A percentile compares a stretch with the other conserved stretches of the same genome.
These are phyloP conservation scores for Lasioglossum malachurum DNA, from an alignment of 2,888 invertebrate species.

Conservation along the genomic window DNA sequence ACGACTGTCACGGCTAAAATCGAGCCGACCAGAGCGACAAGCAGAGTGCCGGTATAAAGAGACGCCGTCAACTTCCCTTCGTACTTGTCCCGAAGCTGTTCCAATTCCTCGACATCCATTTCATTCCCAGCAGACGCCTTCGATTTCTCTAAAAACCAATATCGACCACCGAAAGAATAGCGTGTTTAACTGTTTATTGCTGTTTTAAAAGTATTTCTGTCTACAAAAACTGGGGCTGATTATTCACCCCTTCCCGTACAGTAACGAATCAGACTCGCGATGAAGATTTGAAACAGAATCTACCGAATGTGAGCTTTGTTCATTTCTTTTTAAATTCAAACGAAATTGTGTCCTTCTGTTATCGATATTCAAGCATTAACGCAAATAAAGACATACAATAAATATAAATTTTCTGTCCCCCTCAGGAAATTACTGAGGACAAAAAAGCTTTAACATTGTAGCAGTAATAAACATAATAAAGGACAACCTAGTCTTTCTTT, in stretches of 20 bases:
- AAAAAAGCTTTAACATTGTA: too few relatives aligned
- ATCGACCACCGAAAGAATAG: constrained; percentile 10
- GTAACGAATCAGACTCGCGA: not conserved
- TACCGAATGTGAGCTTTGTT: not conserved
- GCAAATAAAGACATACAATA: not conserved
- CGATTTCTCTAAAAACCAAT: constrained; percentile 32
- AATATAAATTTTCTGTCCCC: too few relatives aligned
- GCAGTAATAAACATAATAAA: too few relatives aligned
- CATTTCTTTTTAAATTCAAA: not conserved
- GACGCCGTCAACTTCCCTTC: constrained; percentile 88
- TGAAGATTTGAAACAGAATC: too few relatives aligned
- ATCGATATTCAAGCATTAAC: not conserved
- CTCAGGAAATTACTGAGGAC: too few relatives aligned
- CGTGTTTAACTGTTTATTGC: not conserved
- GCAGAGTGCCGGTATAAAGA: constrained; percentile 90
- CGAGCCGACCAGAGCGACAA: constrained; percentile 88
- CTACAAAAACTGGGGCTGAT: not conserved
- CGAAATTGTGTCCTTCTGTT: not conserved
- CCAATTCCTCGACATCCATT: constrained; percentile 78
- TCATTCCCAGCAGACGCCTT: constrained; percentile 28
- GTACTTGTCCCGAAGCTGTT: constrained; percentile 81
- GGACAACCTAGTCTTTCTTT: not conserved
- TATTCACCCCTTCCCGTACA: too few relatives aligned
- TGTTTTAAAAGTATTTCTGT: too few relatives aligned
- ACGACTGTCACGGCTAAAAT: constrained; percentile 88